phyloP scores from a whole-genome alignment of 2,888 invertebrate species.

The Fissipunctia ypsillon region DNA sequence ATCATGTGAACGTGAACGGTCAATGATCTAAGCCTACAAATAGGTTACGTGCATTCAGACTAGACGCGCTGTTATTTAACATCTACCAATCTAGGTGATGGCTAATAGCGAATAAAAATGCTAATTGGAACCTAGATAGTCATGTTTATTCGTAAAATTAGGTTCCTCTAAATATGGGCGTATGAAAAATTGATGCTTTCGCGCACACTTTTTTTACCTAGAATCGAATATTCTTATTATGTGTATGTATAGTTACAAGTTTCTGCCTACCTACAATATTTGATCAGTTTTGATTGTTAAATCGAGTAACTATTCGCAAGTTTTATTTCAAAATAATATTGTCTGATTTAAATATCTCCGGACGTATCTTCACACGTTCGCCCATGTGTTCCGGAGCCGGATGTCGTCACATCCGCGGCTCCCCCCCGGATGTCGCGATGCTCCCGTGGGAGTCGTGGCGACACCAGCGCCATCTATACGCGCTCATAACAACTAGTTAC shows the following conservation, averaged over 20 bases:
- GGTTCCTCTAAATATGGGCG: not conserved
- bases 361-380: constrained; percentile 37
- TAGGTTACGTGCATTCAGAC: not conserved
- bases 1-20: not conserved
- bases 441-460: constrained; percentile 72
- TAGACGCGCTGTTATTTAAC: constrained; percentile 19
- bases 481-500: constrained; percentile 18
- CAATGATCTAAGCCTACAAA: not conserved
- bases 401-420: constrained; percentile 76
- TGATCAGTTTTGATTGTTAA: not conserved
- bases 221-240: not conserved
- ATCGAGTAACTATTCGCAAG: not conserved
- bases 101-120: constrained; percentile 19
- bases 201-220: not conserved
- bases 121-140: constrained; percentile 46
- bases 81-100: constrained; percentile 14
- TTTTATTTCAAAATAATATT: not conserved
- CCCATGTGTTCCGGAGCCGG: constrained; percentile 66
- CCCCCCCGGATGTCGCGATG: constrained; percentile 74
- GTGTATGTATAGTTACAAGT: not conserved
- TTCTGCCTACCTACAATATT: not conserved
- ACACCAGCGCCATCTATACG: constrained; percentile 58
- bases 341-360: constrained; percentile 30
- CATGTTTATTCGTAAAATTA: constrained; percentile 12
- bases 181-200: not conserved